Percentiles rank a stretch among this genome's conserved stretches.
Conservation (phyloP, 2,113 vertebrate species). For the Podarcis cretensis region DNA sequence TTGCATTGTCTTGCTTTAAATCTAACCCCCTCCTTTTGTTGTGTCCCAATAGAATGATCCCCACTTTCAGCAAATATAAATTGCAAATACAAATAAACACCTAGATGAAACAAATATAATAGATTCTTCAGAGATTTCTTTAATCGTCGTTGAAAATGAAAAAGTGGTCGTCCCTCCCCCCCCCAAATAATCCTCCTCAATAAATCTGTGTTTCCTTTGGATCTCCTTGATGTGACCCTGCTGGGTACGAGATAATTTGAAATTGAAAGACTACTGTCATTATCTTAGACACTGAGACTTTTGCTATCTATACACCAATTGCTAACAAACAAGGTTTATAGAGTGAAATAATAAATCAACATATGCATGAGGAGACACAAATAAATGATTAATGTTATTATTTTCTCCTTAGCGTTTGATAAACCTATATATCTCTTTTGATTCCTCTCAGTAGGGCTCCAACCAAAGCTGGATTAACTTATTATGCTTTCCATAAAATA, state of each 20-base stretch:
- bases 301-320: slow-evolving; percentile 17
- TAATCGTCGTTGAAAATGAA: slow-evolving; percentile 31
- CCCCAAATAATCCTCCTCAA: neutral
- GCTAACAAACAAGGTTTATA: neutral
- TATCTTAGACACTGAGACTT: slow-evolving; percentile 18
- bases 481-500: neutral
- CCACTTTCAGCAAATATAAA: neutral
- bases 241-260: slow-evolving; percentile 36
- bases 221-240: slow-evolving; percentile 24
- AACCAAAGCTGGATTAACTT: neutral
- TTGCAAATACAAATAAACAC: slow-evolving; percentile 1
- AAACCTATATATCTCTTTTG: slow-evolving; percentile 17
- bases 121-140: neutral
- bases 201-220: slow-evolving; percentile 33
- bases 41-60: neutral
- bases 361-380: slow-evolving; percentile 19
- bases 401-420: slow-evolving; percentile 21
- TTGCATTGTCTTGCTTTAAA: neutral
- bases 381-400: slow-evolving; percentile 35
- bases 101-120: slow-evolving; percentile 17
- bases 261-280: slow-evolving; percentile 29
- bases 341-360: slow-evolving; percentile 32
- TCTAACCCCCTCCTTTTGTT: neutral
- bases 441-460: slow-evolving; percentile 4
- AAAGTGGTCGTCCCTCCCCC: neutral